Evolutionary conservation across 2,888 invertebrate genomes (phyloP).

Genomic region (Scotopteryx bipunctaria): DNA sequence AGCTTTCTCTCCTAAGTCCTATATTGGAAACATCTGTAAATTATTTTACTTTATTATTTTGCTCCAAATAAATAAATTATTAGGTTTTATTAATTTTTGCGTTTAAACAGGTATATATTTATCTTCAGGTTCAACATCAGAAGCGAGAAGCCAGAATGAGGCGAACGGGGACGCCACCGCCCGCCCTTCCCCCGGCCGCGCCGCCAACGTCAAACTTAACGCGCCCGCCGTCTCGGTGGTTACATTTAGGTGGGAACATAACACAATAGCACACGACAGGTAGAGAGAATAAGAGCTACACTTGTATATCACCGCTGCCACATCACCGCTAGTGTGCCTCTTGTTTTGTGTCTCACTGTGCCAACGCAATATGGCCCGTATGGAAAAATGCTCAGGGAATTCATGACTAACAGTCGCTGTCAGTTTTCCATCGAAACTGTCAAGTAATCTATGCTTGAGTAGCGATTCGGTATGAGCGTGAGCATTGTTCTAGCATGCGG

Average conservation of each 20-base stretch:
- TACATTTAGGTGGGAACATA: constrained; percentile 95
- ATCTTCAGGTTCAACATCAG: constrained; percentile 39
- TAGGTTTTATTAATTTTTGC: too few relatives aligned
- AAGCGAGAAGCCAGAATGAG: constrained; percentile 38
- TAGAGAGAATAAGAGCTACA: constrained; percentile 86
- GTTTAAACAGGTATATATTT: neutral
- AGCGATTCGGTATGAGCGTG: too few relatives aligned
- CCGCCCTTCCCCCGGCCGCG: constrained; percentile 67
- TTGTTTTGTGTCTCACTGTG: constrained; percentile 31
- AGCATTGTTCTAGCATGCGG: too few relatives aligned
- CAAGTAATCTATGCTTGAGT: too few relatives aligned
- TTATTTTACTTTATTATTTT: too few relatives aligned
- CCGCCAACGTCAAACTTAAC: constrained; percentile 78
- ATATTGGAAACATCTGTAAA: too few relatives aligned
- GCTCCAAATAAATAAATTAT: too few relatives aligned
- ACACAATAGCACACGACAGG: constrained; percentile 84
- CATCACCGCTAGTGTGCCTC: constrained; percentile 38
- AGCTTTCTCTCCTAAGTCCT: too few relatives aligned
- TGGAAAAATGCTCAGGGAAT: too few relatives aligned
- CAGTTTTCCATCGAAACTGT: too few relatives aligned
- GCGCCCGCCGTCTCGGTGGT: constrained; percentile 94
- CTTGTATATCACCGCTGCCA: constrained; percentile 48
- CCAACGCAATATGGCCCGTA: constrained; percentile 18
- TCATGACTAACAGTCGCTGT: too few relatives aligned
- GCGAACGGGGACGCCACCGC: constrained; percentile 59